Evolutionary conservation across 2,797 vertebrate species (phyloP), one percentile per base, ranked within the genome.

Genomic region (Novumbra hubbsi): DNA sequence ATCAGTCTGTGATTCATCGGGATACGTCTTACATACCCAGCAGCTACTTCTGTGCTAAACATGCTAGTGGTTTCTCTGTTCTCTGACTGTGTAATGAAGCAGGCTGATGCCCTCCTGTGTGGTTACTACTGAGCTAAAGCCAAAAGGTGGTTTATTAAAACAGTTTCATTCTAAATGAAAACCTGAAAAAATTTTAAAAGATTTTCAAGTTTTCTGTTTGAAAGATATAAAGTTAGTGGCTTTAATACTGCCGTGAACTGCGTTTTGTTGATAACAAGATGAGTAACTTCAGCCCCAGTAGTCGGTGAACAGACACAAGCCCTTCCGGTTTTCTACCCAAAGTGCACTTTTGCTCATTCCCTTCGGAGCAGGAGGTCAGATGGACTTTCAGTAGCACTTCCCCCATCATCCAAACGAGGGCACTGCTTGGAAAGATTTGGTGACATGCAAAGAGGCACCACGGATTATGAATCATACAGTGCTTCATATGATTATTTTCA

Each of bases 321-420:
- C 9, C 3, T 60, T 60, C 21, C 21, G 11, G 24, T 14, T 60
- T 17, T 24, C 21, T 24, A 24, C 55, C 55, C n/a, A 60, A 60
- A 60, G 55, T 60, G 55, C 12, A 11, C 12, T 24, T 11, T 60
- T 60, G 55, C 21, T 4, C 21, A 60, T 11, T 60, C 55, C 21
- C 21, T 24, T 12, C 12, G 41, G 41, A 45, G 11, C 12, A 45
- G 55, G 49, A 28, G 19, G 24, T 5, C 32, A 17, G 52, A 65
- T 41, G 19, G 30, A 48, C 3, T 45, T 66, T 52, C 50, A 30
- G 9, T 11, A 12, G 50, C 17, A 68, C n/a, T 38, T 32, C 62
- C 28, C 28, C 15, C 4, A 4, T 52, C 55, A 49, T 71, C 69
- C 52, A 57, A 6, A 71, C 17, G 69, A 57, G 52, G 69, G 69